A percentile compares a stretch with the other conserved stretches of the same genome.
Conservation (phyloP, 53 echinoderm and acorn worm species). For the Paelopatides confundens region DNA sequence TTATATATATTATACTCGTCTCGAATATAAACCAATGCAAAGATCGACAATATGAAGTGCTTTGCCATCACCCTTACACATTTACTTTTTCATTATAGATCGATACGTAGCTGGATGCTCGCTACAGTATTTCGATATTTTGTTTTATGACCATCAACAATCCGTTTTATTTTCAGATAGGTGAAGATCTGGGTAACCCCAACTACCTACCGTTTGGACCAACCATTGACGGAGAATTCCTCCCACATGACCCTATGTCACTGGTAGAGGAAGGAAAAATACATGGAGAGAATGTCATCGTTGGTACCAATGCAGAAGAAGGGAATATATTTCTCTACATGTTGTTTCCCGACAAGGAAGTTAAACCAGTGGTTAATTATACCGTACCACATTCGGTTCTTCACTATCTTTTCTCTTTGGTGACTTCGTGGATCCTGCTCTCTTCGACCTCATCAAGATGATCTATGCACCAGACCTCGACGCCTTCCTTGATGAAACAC, state of each 20-base stretch:
- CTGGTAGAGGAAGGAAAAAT: constrained; percentile 19
- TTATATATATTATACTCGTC: too few relatives aligned
- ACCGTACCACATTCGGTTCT: neutral
- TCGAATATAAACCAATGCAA: too few relatives aligned
- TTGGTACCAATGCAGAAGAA: constrained; percentile 62
- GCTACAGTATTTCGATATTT: too few relatives aligned
- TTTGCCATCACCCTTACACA: too few relatives aligned
- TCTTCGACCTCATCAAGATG: constrained; percentile 2
- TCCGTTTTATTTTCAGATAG: constrained; percentile 6
- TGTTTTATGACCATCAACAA: neutral
- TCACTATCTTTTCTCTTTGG: neutral
- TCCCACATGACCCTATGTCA: constrained; percentile 17
- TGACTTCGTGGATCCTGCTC: neutral
- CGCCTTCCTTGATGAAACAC: neutral
- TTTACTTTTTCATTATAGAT: too few relatives aligned
- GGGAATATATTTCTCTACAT: constrained; percentile 42
- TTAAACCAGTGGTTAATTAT: neutral
- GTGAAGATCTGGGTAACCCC: neutral
- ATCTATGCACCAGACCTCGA: neutral
- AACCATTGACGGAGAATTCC: constrained; percentile 41
- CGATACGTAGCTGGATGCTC: too few relatives aligned
- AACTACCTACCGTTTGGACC: constrained; percentile 39
- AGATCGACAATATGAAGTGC: too few relatives aligned
- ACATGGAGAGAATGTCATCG: constrained; percentile 54
- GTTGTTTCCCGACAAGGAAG: constrained; percentile 41